Base-by-base conservation (phyloP, 53 echinoderm and acorn worm genomes). In the Mesocentrotus franciscanus region DNA sequence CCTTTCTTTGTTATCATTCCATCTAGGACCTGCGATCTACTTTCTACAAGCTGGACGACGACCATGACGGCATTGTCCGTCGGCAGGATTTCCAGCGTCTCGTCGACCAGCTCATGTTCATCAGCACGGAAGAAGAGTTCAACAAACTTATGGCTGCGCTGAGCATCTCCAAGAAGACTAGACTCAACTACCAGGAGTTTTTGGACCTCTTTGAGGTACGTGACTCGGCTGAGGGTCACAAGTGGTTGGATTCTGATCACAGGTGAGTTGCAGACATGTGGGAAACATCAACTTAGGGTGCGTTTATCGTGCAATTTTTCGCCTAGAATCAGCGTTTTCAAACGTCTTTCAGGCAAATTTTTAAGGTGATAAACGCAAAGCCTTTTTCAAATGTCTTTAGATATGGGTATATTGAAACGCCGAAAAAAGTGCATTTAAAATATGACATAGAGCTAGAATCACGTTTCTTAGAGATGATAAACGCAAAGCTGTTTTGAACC, bases 1-100 rank as follows among this genome's bases (percentile, higher is more conserved):
- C 49, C 3, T 49, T 49, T 49, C 1, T 39, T 81, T 27, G 20
- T 35, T 12, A 87, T 87, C 60, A 60, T 49, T 79, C 33, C 39
- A 27, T 49, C 32, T 85, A 99, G 98, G 96, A 96, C 78, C 95
- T 99, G 57, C 96, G 98, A n/a, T 95, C 97, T 71, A 96, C 99
- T 12, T 98, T 99, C 96, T 98, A 98, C 92, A 99, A 99, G 91
- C 59, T 99, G 87, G 99, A 99, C 27, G 99, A 99, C 81, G 98
- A 99, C 85, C 99, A 99, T 71, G 97, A 99, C 71, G 99, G 99
- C 17, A 95, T 97, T 18, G 96, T 99, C 18, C 94, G 97, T 58
- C 98, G 97, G 10, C 95, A 96, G 6, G 98, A 99, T 95, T 97
- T 99, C 97, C 96, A 97, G 20, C 99, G 96, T 13, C 97, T 99